Conservation (phyloP, 2,113 vertebrate species). For the Trichomycterus rosablanca region DNA sequence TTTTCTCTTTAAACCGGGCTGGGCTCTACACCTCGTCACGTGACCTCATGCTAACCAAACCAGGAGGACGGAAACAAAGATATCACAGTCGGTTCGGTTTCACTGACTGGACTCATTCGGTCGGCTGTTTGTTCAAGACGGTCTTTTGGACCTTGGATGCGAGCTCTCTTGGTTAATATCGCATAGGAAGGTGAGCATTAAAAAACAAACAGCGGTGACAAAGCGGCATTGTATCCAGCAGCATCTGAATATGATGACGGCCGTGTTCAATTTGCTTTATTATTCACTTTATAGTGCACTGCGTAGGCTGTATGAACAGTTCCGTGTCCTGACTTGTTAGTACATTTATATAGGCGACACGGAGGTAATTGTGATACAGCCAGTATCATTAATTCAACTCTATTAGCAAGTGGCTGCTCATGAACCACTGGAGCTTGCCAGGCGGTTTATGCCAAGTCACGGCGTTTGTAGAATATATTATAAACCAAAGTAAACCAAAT, state of each 20-base stretch:
- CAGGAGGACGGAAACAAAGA: constrained; percentile 27
- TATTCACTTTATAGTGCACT: not conserved
- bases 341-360: not conserved
- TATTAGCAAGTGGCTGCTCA: too few relatives aligned
- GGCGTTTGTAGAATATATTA: too few relatives aligned
- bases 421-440: too few relatives aligned
- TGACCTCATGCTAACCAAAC: constrained; percentile 4
- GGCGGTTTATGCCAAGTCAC: too few relatives aligned
- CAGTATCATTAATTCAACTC: too few relatives aligned
- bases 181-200: not conserved
- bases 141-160: not conserved
- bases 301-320: not conserved
- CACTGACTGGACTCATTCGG: not conserved
- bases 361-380: not conserved
- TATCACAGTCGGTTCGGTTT: constrained; percentile 8
- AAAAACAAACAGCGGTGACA: not conserved
- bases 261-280: not conserved
- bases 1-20: not conserved
- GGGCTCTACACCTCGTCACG: constrained; percentile 27
- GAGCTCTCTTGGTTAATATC: too few relatives aligned
- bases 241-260: not conserved
- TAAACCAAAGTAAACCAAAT: too few relatives aligned
- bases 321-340: not conserved
- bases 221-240: not conserved
- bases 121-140: too few relatives aligned